Conservation (phyloP, 2,113 vertebrate species). For the Chauna torquata region DNA sequence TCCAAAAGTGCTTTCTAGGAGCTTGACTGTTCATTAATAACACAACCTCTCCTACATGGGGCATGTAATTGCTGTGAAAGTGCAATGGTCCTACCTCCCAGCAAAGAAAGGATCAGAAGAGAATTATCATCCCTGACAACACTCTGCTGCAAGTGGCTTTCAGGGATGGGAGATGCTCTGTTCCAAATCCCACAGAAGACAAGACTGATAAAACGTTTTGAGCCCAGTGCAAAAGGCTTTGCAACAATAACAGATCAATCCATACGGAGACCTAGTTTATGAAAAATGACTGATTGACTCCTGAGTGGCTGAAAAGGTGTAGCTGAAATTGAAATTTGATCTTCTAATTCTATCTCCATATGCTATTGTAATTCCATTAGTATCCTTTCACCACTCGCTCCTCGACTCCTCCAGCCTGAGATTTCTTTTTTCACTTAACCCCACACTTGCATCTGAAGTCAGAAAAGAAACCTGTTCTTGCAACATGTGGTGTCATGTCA, state of each 20-base stretch:
- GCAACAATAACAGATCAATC: slow-evolving; percentile 59
- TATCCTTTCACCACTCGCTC: slow-evolving; percentile 9
- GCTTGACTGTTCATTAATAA: neutral
- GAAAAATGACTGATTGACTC: slow-evolving; percentile 27
- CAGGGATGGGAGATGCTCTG: neutral
- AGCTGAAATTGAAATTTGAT: neutral
- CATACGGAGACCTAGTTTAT: neutral
- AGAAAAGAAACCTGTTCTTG: neutral
- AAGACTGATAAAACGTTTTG: neutral
- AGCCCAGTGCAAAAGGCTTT: neutral
- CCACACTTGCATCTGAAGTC: neutral
- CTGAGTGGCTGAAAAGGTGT: neutral
- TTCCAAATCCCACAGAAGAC: neutral
- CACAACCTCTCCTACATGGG: neutral
- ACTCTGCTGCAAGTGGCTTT: neutral
- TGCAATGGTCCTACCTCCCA: neutral
- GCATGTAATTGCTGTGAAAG: neutral
- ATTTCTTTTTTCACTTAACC: neutral
- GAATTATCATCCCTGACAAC: neutral
- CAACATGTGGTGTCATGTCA: neutral
- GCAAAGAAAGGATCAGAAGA: fast-evolving
- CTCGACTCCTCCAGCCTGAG: neutral
- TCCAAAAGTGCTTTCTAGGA: neutral
- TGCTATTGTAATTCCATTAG: slow-evolving; percentile 34
- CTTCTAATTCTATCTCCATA: neutral